Evolutionary conservation across 2,888 invertebrate species (phyloP).

Genomic region (Pandemis heparana): DNA sequence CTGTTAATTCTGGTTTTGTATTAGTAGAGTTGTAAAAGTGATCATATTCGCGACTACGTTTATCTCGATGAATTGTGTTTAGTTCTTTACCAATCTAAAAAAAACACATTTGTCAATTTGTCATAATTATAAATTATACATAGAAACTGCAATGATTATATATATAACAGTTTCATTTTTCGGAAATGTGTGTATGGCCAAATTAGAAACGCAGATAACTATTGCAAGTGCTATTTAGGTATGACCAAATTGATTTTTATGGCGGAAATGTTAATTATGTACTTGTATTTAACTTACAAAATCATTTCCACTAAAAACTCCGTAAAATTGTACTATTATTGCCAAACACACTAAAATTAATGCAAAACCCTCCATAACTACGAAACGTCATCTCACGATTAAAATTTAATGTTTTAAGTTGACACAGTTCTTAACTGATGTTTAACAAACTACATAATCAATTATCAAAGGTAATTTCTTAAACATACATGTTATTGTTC

Average conservation of each 20-base stretch:
- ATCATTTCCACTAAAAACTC: slow-evolving; percentile 4
- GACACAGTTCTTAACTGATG: slow-evolving; percentile 1
- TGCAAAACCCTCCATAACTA: slow-evolving; percentile 1
- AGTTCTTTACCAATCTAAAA: neutral
- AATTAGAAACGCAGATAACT: neutral
- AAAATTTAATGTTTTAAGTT: neutral
- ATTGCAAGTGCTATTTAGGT: neutral
- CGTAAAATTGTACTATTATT: neutral
- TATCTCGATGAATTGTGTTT: neutral
- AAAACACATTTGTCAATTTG: too few species aligned
- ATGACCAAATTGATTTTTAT: neutral
- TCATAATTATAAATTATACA: too few species aligned
- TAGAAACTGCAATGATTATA: too few species aligned
- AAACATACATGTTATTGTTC: slow-evolving; percentile 23
- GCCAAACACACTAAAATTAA: slow-evolving; percentile 10
- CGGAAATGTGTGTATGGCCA: neutral
- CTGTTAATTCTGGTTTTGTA: neutral
- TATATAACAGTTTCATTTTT: too few species aligned
- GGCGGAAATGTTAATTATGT: neutral
- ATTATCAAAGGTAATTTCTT: slow-evolving; percentile 21
- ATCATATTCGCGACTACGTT: neutral
- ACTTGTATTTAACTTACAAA: neutral
- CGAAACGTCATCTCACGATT: neutral
- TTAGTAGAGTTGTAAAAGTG: neutral
- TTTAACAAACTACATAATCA: slow-evolving; percentile 23